Evolutionary conservation across 2,888 invertebrate species (phyloP).

Genomic region (Drosophila kuntzei): DNA sequence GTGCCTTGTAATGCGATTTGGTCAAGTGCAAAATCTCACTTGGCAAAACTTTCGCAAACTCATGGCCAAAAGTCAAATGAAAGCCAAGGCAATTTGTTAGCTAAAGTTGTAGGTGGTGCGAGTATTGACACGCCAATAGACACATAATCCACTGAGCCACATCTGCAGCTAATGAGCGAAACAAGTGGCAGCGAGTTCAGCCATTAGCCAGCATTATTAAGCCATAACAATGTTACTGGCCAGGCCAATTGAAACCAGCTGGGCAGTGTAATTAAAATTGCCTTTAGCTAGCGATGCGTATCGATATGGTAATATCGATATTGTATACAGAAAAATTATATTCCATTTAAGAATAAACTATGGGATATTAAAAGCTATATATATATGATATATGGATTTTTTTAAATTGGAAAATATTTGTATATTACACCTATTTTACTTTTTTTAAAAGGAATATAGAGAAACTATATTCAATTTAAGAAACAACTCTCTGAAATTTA

Average conservation of each 20-base stretch:
- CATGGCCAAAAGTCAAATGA: conserved; percentile 21
- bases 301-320: too few relatives aligned
- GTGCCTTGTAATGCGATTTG: conserved; percentile 29
- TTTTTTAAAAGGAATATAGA: too few relatives aligned
- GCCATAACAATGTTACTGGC: conserved; percentile 30
- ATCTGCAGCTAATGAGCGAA: conserved; percentile 49
- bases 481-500: too few relatives aligned
- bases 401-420: too few relatives aligned
- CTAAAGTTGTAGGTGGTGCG: conserved; percentile 4
- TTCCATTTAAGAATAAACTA: too few relatives aligned
- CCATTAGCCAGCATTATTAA: conserved; percentile 53
- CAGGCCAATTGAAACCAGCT: conserved; percentile 34
- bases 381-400: too few relatives aligned
- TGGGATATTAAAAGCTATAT: too few relatives aligned
- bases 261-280: conserved; percentile 43
- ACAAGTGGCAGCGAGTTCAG: conserved; percentile 10
- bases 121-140: conserved; percentile 33
- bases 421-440: too few relatives aligned
- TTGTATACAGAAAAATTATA: too few relatives aligned
- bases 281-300: too few relatives aligned
- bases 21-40: conserved; percentile 33
- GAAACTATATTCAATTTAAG: too few relatives aligned
- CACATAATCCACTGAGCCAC: conserved; percentile 34
- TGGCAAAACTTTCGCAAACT: conserved; percentile 15
- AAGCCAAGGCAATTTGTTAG: conserved; percentile 11